Conservation (phyloP, 23 tunicate genomes). For the Ciona savignyi region DNA sequence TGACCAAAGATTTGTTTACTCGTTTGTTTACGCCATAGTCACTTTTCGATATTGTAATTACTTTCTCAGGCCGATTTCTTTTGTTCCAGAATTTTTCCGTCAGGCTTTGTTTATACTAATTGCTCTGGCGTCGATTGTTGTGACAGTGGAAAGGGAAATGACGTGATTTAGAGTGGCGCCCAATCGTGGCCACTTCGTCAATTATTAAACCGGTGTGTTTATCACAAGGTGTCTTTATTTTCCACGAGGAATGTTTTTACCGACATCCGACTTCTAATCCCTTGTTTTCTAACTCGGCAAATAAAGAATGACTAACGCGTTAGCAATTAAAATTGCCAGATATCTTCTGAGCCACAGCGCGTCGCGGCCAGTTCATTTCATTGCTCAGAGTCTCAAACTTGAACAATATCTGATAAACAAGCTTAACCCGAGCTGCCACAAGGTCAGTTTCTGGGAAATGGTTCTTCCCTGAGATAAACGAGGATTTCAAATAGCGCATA, state of each 20-base stretch:
- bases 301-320: neutral
- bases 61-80: neutral
- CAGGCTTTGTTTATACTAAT: neutral
- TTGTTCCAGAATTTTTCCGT: neutral
- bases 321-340: neutral
- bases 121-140: neutral
- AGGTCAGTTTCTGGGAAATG: neutral
- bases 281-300: neutral
- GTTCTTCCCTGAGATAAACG: neutral
- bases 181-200: neutral
- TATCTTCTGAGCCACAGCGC: no score
- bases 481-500: no score
- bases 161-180: neutral
- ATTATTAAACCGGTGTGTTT: neutral
- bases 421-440: neutral
- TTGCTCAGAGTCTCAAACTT: no score
- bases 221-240: neutral
- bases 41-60: no score
- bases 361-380: no score
- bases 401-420: neutral
- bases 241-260: no score
- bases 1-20: no score
- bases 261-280: neutral
- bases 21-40: no score
- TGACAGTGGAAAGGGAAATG: neutral